Evolutionary conservation across 2,113 vertebrate species (phyloP).

Genomic region (Donacobius atricapilla): DNA sequence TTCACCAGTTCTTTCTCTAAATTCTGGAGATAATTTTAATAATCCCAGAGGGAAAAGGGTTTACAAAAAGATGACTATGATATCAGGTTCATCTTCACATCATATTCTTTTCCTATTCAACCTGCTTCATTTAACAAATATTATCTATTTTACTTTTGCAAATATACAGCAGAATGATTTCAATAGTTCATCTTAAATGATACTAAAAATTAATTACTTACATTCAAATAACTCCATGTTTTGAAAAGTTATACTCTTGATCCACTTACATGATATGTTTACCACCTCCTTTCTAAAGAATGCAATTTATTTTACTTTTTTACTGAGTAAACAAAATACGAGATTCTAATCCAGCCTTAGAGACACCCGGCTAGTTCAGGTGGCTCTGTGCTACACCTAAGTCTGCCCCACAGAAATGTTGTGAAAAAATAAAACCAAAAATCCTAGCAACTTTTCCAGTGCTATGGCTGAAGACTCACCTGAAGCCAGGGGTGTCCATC

Average conservation of each 20-base stretch:
- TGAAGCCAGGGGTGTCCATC: background rate
- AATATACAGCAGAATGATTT: background rate
- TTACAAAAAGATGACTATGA: background rate
- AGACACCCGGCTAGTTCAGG: background rate
- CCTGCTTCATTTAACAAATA: background rate
- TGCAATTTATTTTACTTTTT: slow-evolving; percentile 42
- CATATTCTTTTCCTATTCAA: background rate
- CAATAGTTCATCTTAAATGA: background rate
- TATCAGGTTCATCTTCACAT: background rate
- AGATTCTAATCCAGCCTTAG: background rate
- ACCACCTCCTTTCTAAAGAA: background rate
- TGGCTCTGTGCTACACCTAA: background rate
- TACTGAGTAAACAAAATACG: slow-evolving; percentile 44
- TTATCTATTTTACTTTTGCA: background rate
- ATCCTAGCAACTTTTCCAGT: background rate
- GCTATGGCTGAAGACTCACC: background rate
- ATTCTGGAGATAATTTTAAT: background rate
- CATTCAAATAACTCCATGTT: background rate
- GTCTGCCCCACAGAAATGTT: background rate
- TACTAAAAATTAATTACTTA: background rate
- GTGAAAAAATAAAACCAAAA: background rate
- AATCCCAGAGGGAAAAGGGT: background rate
- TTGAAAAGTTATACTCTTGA: background rate
- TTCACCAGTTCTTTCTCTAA: background rate
- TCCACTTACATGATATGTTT: background rate